phyloP scores from a whole-genome alignment of 2,888 invertebrate species.

The Morpho deidamia region DNA sequence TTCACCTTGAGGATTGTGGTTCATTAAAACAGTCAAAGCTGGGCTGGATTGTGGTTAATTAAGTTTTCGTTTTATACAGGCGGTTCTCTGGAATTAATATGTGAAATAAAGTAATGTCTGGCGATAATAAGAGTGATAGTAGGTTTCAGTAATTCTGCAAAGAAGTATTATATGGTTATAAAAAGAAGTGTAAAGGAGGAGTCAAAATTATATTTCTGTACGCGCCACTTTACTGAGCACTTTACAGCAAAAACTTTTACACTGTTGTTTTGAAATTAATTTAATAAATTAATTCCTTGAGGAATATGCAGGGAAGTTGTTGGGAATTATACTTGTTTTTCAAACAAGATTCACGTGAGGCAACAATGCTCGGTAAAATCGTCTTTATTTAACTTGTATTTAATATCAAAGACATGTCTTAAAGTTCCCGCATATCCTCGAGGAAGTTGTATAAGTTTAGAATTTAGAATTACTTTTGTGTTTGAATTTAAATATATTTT shows the following conservation, averaged over 20 bases:
- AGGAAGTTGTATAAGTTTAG: constrained; percentile 49
- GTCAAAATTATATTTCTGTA: not conserved
- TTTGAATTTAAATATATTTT: constrained; percentile 49
- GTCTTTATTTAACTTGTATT: constrained; percentile 70
- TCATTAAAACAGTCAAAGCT: constrained; percentile 13
- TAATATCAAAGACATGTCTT: constrained; percentile 68
- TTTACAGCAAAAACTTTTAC: constrained; percentile 38
- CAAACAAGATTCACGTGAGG: constrained; percentile 56
- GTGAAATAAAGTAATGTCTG: too few relatives aligned
- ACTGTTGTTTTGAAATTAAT: constrained; percentile 51
- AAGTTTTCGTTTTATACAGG: not conserved
- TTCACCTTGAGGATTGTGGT: constrained; percentile 19
- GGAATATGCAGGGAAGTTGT: constrained; percentile 51
- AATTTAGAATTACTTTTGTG: constrained; percentile 56
- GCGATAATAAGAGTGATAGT: too few relatives aligned
- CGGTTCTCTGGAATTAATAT: not conserved
- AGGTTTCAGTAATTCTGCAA: too few relatives aligned
- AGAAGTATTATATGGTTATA: too few relatives aligned
- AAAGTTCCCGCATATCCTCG: constrained; percentile 47
- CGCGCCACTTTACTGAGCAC: too few relatives aligned
- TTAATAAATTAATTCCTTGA: constrained; percentile 60
- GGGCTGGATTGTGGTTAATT: not conserved
- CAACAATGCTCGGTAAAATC: constrained; percentile 54
- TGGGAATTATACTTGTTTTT: constrained; percentile 59
- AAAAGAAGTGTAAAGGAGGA: too few relatives aligned